Conservation (phyloP, 2,888 invertebrate genomes). For the Cylindroiulus punctatus region DNA sequence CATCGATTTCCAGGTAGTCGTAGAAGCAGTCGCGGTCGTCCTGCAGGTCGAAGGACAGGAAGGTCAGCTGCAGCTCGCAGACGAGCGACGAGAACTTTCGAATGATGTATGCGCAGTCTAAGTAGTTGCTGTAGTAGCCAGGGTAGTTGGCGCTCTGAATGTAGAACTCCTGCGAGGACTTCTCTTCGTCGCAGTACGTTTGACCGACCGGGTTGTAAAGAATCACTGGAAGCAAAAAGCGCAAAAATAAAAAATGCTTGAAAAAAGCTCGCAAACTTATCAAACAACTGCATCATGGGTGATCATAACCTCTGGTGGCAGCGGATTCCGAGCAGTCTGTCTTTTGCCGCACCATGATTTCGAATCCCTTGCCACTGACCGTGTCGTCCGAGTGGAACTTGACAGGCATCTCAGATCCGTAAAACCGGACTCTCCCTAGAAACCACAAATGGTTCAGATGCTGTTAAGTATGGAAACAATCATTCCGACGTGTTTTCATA, state of each 20-base stretch:
- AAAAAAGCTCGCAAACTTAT: background rate
- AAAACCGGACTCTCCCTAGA: constrained; percentile 56
- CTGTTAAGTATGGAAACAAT: no score
- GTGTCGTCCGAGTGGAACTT: constrained; percentile 60
- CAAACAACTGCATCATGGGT: background rate
- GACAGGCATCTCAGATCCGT: constrained; percentile 58
- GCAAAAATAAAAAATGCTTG: no score
- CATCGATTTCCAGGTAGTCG: constrained; percentile 60
- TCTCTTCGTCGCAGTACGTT: constrained; percentile 58
- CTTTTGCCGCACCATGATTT: constrained; percentile 60
- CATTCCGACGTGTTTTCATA: no score
- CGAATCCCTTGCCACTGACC: constrained; percentile 60
- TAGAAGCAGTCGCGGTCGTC: constrained; percentile 59
- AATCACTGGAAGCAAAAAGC: constrained; percentile 16
- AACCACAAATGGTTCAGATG: background rate
- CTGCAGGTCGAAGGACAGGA: constrained; percentile 59
- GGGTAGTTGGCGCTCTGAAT: constrained; percentile 55
- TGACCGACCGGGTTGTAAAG: constrained; percentile 51
- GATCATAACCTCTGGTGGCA: constrained; percentile 50
- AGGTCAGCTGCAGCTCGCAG: constrained; percentile 60
- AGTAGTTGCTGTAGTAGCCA: constrained; percentile 57
- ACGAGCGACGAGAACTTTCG: constrained; percentile 56
- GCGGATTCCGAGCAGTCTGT: constrained; percentile 54
- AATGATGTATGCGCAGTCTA: constrained; percentile 60
- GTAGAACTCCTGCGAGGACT: constrained; percentile 56